Evolutionary conservation across 2,888 invertebrate genomes (phyloP).

Genomic region (Drosophila merina): DNA sequence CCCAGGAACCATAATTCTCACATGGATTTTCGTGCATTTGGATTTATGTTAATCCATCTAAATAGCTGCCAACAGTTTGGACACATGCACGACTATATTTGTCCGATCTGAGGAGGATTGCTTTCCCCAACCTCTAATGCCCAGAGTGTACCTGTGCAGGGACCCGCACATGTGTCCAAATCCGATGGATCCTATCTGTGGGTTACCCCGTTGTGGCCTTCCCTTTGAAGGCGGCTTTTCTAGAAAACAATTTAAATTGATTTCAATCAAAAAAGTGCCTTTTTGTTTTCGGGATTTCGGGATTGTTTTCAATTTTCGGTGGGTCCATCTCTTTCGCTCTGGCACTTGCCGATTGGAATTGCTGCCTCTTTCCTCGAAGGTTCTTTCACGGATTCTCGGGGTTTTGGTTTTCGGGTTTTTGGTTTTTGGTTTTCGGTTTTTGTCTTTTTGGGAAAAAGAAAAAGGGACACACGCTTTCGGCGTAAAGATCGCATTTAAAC

Average conservation of each 20-base stretch:
- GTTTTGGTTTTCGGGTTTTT: slow-evolving; percentile 19
- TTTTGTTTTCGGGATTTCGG: slow-evolving; percentile 72
- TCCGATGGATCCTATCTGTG: slow-evolving; percentile 54
- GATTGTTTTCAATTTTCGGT: slow-evolving; percentile 34
- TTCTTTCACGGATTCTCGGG: slow-evolving; percentile 15
- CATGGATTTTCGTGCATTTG: slow-evolving; percentile 68
- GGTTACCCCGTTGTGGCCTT: slow-evolving; percentile 50
- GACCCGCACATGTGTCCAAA: slow-evolving; percentile 49
- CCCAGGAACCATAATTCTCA: slow-evolving; percentile 56
- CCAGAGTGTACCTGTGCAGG: slow-evolving; percentile 45
- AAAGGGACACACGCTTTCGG: slow-evolving; percentile 81
- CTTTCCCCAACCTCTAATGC: slow-evolving; percentile 28
- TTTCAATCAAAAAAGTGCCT: slow-evolving; percentile 77
- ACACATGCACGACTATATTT: slow-evolving; percentile 73
- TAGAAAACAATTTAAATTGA: slow-evolving; percentile 82
- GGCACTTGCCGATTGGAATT: slow-evolving; percentile 49
- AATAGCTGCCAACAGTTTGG: slow-evolving; percentile 76
- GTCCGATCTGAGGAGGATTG: slow-evolving; percentile 48
- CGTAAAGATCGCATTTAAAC: slow-evolving; percentile 81
- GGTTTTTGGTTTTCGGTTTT: slow-evolving; percentile 40
- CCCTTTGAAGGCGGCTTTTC: slow-evolving; percentile 70
- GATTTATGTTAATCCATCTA: slow-evolving; percentile 74
- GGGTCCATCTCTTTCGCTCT: slow-evolving; percentile 25
- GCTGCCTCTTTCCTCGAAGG: slow-evolving; percentile 38
- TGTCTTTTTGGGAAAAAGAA: slow-evolving; percentile 64